Percentiles rank a stretch among this genome's conserved stretches.
Conservation (phyloP, 1,140 invertebrate species). For the Drosophila pseudoananassae region DNA sequence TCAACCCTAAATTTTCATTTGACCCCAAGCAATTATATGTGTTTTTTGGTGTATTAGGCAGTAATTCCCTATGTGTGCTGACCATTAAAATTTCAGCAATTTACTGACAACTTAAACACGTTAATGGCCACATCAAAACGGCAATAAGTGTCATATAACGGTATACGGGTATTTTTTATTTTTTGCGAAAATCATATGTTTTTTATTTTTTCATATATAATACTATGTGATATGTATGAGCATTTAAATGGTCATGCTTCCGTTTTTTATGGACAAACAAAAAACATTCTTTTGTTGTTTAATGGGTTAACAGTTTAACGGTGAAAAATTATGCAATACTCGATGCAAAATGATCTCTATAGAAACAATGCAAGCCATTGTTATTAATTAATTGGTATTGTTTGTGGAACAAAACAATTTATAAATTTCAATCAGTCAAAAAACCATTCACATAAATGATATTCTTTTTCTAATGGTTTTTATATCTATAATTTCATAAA, state of each 20-base stretch:
- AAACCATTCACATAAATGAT: no score
- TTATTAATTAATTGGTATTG: constrained; percentile 3
- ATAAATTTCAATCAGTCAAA: no score
- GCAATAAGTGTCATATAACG: constrained; percentile 41
- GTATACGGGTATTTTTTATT: constrained; percentile 17
- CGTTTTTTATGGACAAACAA: constrained; percentile 6
- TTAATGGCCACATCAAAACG: constrained; percentile 45
- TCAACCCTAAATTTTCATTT: neutral
- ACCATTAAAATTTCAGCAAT: constrained; percentile 49
- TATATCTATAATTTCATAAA: no score
- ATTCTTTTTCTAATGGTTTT: no score
- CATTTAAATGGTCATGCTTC: constrained; percentile 25
- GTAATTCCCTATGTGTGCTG: constrained; percentile 18
- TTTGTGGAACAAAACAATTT: neutral
- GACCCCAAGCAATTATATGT: constrained; percentile 25
- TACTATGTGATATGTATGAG: neutral
- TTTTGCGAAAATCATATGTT: constrained; percentile 6
- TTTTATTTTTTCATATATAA: neutral
- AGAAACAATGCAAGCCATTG: constrained; percentile 2
- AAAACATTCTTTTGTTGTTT: constrained; percentile 43
- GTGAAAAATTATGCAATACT: constrained; percentile 44
- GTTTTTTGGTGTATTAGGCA: neutral
- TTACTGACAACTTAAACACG: constrained; percentile 51
- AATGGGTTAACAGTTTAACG: constrained; percentile 39
- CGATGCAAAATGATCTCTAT: constrained; percentile 11